These are phyloP conservation scores for Phycodurus eques DNA, from an alignment of 2,113 vertebrate genomes.

Conservation along the genomic window DNA sequence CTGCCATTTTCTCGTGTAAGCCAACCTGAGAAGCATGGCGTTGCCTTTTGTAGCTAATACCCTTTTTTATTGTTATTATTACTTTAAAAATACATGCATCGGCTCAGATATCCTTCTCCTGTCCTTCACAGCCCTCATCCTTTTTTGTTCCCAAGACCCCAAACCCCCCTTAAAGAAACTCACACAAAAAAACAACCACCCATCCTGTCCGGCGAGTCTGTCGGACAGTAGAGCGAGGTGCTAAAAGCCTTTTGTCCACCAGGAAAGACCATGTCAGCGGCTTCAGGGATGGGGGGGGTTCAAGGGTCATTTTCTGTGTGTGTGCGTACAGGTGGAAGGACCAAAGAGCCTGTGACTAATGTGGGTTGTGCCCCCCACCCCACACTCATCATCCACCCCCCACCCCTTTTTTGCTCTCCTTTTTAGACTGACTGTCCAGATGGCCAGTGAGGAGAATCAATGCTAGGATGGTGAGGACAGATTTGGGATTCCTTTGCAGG, in stretches of 20 bases:
- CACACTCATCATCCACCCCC: constrained; percentile 8
- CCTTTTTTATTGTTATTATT: constrained; percentile 40
- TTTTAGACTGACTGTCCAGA: constrained; percentile 70
- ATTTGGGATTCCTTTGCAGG: constrained; percentile 64
- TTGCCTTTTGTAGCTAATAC: constrained; percentile 63
- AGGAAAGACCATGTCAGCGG: constrained; percentile 72
- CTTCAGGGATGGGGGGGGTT: constrained; percentile 29
- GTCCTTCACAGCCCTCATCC: constrained; percentile 10
- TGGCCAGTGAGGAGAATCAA: constrained; percentile 63
- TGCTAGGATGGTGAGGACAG: constrained; percentile 53
- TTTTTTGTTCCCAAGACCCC: constrained; percentile 28
- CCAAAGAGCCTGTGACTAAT: constrained; percentile 86
- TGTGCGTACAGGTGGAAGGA: constrained; percentile 59
- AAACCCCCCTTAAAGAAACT: constrained; percentile 53
- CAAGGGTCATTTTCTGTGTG: constrained; percentile 61
- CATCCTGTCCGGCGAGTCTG: constrained; percentile 57
- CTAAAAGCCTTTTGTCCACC: constrained; percentile 75
- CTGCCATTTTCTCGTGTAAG: neutral
- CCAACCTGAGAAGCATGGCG: neutral
- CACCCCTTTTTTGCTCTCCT: constrained; percentile 15
- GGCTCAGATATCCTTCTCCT: constrained; percentile 23
- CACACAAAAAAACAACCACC: constrained; percentile 62
- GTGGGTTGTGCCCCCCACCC: constrained; percentile 51
- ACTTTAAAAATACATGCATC: constrained; percentile 25
- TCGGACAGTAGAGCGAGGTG: constrained; percentile 64